phyloP scores from a whole-genome alignment of 2,797 vertebrate genomes.

The Enteromius paludinosus region DNA sequence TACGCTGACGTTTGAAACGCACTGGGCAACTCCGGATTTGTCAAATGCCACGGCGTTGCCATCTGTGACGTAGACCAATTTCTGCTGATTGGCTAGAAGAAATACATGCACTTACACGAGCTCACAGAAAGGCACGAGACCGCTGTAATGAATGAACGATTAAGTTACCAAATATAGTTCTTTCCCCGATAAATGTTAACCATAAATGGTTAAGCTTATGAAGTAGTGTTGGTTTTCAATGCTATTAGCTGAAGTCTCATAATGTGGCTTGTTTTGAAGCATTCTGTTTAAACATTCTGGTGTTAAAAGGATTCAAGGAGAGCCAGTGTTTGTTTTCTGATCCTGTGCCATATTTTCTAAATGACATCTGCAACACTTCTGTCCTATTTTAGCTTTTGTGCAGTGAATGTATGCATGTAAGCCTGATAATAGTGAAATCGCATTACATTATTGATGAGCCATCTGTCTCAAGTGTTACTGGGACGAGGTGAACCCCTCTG shows the following conservation, averaged over 20 bases:
- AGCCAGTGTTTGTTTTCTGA: background rate
- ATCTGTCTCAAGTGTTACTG: constrained; percentile 66
- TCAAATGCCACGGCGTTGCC: no score
- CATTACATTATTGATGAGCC: constrained; percentile 76
- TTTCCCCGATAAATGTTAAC: no score
- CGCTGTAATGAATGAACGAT: no score
- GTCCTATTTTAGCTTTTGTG: background rate
- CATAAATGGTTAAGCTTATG: no score
- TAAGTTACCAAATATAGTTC: no score
- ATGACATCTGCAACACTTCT: background rate
- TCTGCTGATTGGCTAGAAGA: no score
- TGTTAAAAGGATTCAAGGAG: background rate
- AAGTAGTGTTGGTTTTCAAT: background rate
- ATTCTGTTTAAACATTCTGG: background rate
- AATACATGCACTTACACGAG: no score
- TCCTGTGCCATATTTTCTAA: background rate
- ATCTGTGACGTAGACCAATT: no score
- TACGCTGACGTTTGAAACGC: no score
- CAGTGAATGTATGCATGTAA: background rate
- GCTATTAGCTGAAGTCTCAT: background rate
- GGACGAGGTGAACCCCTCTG: background rate
- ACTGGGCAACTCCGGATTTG: no score
- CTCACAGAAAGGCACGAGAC: no score
- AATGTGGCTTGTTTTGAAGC: background rate
- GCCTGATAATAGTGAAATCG: constrained; percentile 64